Evolutionary conservation across 2,113 vertebrate species (phyloP).

Genomic region (Budorcas taxicolor): DNA sequence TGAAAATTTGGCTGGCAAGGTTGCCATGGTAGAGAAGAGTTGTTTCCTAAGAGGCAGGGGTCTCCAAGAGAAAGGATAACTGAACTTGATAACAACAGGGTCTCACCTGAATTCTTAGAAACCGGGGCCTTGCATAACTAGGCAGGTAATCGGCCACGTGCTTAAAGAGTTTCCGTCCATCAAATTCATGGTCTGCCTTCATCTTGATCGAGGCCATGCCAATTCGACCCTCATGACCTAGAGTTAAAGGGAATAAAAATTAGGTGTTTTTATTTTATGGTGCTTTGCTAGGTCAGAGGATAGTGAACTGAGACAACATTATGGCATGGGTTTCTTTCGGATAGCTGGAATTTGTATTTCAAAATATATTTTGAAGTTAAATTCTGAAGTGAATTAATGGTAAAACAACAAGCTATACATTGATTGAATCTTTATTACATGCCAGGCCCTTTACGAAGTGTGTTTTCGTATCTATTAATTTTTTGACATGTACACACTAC

Average conservation of each 20-base stretch:
- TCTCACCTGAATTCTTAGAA: constrained; percentile 88
- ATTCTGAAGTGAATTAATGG: not conserved
- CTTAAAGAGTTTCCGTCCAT: constrained; percentile 77
- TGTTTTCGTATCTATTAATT: not conserved
- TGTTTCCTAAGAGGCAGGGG: not conserved
- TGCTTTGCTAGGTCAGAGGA: not conserved
- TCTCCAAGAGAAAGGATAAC: not conserved
- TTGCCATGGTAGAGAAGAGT: not conserved
- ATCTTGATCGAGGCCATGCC: constrained; percentile 89
- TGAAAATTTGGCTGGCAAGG: not conserved
- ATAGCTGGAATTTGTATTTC: not conserved
- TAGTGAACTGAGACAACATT: not conserved
- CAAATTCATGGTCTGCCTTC: constrained; percentile 81
- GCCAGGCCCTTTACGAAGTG: not conserved
- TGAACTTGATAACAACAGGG: not conserved
- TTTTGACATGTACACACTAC: not conserved
- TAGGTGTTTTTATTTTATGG: not conserved
- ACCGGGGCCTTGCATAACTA: constrained; percentile 84
- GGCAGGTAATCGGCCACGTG: constrained; percentile 83
- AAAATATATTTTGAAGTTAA: not conserved
- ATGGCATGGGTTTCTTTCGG: not conserved
- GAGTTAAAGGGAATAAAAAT: constrained; percentile 18
- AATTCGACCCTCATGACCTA: constrained; percentile 88
- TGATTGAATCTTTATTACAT: not conserved
- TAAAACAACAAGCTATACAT: not conserved